Evolutionary conservation across 2,113 vertebrate genomes (phyloP).

Genomic region (Danio rerio): GRCz12tu NC_133198.1:36512501-36513000

Average conservation of each 20-base stretch:
- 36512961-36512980: not conserved
- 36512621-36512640: not conserved
- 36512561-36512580: slow-evolving; percentile 60
- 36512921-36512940: not conserved
- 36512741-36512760: slow-evolving; percentile 11
- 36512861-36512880: not conserved
- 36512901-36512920: not conserved
- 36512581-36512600: slow-evolving; percentile 42
- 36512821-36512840: not conserved
- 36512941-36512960: not conserved
- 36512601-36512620: slow-evolving; percentile 14
- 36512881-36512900: not conserved
- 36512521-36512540: slow-evolving; percentile 59
- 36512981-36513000: not conserved
- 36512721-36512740: not conserved
- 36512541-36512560: slow-evolving; percentile 49
- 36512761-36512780: slow-evolving; percentile 10
- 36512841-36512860: not conserved
- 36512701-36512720: slow-evolving; percentile 13
- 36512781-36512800: not conserved
- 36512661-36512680: slow-evolving; percentile 10
- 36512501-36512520: slow-evolving; percentile 59
- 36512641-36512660: not conserved
- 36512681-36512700: not conserved
- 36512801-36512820: not conserved